Base-by-base conservation (phyloP, 2,797 vertebrate genomes). In the Pseudochaenichthys georgianus region DNA sequence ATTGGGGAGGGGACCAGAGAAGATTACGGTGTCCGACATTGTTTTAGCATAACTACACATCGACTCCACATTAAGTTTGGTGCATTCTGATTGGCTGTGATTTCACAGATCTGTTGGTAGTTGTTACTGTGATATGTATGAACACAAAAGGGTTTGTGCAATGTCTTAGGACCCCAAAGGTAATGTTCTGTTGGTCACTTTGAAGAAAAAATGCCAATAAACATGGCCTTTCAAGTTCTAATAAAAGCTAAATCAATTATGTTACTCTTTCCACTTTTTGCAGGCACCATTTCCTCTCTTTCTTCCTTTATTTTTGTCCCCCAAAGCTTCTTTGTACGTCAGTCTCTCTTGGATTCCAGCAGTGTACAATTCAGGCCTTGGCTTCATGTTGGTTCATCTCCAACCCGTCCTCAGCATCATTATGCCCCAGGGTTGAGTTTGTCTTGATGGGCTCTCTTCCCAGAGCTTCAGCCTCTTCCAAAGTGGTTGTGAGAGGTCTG, bases 401-500 rank as follows among this genome's bases (percentile, higher is more conserved):
- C 82, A 93, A 11, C 2, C 65, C 83, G 2, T 90, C 74, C 28
- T 77, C 90, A 0, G 13, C 60, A 4, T 81, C 12, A 55, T 76
- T 80, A 53, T 15, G 54, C 38, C 42, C 42, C 61, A 6, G 51
- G 38, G 9, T 17, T 1, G 69, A 41, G 9, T 46, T 81, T 70
- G 87, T 91, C 77, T 87, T 89, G 46, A 45, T 84, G 64, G 88
- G 77, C 34, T 87, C 70, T 17, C 62, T 70, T 77, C 94, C 94
- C 51, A 96, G 93, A 82, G 93, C 90, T 82, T 93, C 92, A 13
- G 96, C 96, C 86, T 98, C 97, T 83, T 93, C 93, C 92, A 98
- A 89, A 7, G 97, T 97, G 70, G 91, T 95, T 72, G 93, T 94
- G 75, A 99, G 81, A 19, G 96, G 96, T 82, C 90, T 93, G 70